phyloP scores from a whole-genome alignment of 2,113 vertebrate genomes.

The Entomyzon cyanotis region DNA sequence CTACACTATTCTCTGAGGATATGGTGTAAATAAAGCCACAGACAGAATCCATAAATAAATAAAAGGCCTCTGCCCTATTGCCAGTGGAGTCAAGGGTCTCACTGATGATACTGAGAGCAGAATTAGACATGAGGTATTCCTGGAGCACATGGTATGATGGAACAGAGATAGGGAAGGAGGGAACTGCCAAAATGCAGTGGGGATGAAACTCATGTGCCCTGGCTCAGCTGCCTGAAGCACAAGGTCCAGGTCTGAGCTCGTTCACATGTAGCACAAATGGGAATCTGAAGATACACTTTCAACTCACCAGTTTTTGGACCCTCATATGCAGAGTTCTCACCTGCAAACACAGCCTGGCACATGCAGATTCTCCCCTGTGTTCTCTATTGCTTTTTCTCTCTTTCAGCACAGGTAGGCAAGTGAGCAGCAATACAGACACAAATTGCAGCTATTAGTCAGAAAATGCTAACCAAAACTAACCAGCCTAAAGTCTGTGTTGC shows the following conservation, averaged over 20 bases:
- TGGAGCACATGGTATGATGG: background rate
- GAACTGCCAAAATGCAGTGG: background rate
- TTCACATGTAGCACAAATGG: background rate
- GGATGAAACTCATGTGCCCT: background rate
- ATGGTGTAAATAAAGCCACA: background rate
- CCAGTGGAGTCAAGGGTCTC: background rate
- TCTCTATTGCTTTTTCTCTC: background rate
- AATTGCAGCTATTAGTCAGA: slow-evolving; percentile 29
- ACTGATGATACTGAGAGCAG: background rate
- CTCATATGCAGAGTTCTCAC: background rate
- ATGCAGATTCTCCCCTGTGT: background rate
- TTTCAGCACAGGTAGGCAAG: background rate
- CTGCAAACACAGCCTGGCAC: background rate
- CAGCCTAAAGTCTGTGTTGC: slow-evolving; percentile 36
- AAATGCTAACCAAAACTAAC: slow-evolving; percentile 37
- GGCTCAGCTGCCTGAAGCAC: background rate
- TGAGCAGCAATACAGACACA: background rate
- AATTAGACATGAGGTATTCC: background rate
- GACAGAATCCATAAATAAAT: slow-evolving; percentile 3
- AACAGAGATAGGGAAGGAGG: background rate
- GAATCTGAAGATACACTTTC: background rate
- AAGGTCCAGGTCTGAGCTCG: background rate
- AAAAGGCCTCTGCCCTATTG: background rate
- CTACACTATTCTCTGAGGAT: background rate
- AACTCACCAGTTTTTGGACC: background rate